Base-by-base conservation (phyloP, 2,113 vertebrate genomes). In the Ivindomyrus marchei region DNA sequence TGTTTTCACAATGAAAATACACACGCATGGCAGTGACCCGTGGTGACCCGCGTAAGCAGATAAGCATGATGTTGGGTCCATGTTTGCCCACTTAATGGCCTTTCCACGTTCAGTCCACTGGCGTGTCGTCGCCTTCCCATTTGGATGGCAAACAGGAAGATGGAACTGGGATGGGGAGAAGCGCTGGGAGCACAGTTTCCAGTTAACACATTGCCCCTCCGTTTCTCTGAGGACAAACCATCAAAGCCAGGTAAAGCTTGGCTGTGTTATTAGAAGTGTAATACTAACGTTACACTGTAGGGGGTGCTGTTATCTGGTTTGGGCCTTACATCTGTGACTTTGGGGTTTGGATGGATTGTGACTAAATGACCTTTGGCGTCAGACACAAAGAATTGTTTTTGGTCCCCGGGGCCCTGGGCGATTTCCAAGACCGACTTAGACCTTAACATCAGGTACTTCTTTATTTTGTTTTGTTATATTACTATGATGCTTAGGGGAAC, bases 21-120 rank as follows among this genome's bases (percentile, higher is more conserved):
- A 24, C 74, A 9, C 93, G 91, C 95, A 94, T 94, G 94, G 93
- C 94, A 91, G 92, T 93, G 95, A 95, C 91, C 93, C 94, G 94
- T 94, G 93, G 93, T 93, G 94, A 94, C 93, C 93, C 93, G 93
- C 89, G 5, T 90, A 94, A 94, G 94, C 94, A 84, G 94, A 92
- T 91, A 94, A 89, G 86, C 89, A 86, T 70, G 87, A 87, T 50
- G 77, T 70, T 91, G 94, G 93, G 91, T 93, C 92, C 90, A 50
- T 95, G 92, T 96, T 96, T 96, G 93, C 93, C 93, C 92, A 93
- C 92, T 92, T 93, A 92, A 93, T 94, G 93, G 93, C 92, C 93
- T 94, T 94, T 91, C 92, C 93, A 91, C 94, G 95, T 95, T 93
- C 93, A 92, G 92, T 94, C 90, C 91, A 89, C 91, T 24, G 95